Conservation (phyloP, 2,113 vertebrate genomes). For the Urocolius indicus region DNA sequence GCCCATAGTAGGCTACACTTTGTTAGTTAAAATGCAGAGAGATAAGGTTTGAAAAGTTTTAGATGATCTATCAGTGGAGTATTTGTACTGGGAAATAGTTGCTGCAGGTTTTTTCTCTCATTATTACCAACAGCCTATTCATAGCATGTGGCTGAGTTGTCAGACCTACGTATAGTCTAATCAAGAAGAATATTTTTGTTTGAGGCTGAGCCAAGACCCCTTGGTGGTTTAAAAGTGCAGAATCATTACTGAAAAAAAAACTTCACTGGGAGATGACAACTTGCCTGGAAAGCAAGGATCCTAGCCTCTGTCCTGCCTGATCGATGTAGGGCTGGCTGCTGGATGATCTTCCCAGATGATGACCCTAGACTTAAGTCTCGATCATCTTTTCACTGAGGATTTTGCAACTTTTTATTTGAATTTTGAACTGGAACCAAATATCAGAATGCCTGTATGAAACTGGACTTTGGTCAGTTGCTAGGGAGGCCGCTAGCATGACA, state of each 20-base stretch:
- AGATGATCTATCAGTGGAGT: background rate
- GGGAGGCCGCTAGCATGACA: background rate
- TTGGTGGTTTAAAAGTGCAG: background rate
- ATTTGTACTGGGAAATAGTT: background rate
- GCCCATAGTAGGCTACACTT: background rate
- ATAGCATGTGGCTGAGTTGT: background rate
- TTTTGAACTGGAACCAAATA: background rate
- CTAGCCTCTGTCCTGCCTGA: background rate
- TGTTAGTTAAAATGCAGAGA: background rate
- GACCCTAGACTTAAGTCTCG: background rate
- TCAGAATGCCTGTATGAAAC: background rate
- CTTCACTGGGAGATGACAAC: background rate
- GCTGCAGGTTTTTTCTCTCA: background rate
- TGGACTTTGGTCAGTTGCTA: background rate
- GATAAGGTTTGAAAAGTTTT: background rate
- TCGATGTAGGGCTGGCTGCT: fast-evolving
- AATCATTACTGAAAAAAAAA: background rate
- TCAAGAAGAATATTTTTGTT: background rate
- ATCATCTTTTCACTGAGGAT: background rate
- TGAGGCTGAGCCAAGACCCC: background rate
- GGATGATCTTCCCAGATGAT: fast-evolving
- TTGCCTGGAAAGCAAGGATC: background rate
- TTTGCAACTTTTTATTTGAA: background rate
- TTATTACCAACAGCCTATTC: background rate
- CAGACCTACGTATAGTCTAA: background rate